A percentile compares a stretch with the other conserved stretches of the same genome.
phyloP scores from a whole-genome alignment of 2,797 vertebrate genomes.

The Falco berigora region DNA sequence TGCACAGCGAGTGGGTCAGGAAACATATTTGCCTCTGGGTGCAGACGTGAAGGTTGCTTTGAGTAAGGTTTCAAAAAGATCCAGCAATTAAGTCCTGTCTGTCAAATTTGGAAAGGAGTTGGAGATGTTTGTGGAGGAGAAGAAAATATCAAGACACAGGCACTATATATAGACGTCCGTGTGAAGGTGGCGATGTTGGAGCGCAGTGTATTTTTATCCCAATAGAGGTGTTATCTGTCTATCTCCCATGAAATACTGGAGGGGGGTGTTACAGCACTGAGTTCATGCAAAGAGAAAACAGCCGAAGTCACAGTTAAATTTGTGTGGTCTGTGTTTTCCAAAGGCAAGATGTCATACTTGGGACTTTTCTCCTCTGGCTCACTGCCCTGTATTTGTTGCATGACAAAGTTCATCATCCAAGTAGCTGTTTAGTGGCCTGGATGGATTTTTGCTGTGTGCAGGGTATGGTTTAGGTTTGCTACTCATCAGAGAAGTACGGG shows the following conservation, averaged over 20 bases:
- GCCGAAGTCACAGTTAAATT: neutral
- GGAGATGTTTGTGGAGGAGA: constrained; percentile 43
- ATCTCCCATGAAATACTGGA: constrained; percentile 46
- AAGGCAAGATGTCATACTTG: neutral
- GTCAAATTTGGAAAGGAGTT: constrained; percentile 1
- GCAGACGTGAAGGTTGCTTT: neutral
- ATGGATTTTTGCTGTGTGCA: neutral
- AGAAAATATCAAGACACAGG: constrained; percentile 42
- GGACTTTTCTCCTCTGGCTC: constrained; percentile 1
- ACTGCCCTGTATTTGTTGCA: neutral
- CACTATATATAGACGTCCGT: constrained; percentile 46
- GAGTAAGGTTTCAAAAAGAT: neutral
- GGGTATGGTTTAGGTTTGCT: neutral
- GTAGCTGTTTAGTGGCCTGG: neutral
- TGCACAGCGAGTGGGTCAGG: neutral
- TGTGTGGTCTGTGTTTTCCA: constrained; percentile 10
- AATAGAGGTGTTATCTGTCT: constrained; percentile 55
- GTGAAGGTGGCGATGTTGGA: constrained; percentile 62
- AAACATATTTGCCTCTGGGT: neutral
- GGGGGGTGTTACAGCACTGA: constrained; percentile 13
- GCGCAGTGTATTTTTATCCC: constrained; percentile 62
- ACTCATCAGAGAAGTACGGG: neutral
- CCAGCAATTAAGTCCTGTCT: constrained; percentile 10
- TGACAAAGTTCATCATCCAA: neutral
- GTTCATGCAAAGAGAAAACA: neutral